A percentile compares a stretch with the other conserved stretches of the same genome.
Evolutionary conservation across 2,797 vertebrate species (phyloP).

Genomic region (Enteromius radiatus): DNA sequence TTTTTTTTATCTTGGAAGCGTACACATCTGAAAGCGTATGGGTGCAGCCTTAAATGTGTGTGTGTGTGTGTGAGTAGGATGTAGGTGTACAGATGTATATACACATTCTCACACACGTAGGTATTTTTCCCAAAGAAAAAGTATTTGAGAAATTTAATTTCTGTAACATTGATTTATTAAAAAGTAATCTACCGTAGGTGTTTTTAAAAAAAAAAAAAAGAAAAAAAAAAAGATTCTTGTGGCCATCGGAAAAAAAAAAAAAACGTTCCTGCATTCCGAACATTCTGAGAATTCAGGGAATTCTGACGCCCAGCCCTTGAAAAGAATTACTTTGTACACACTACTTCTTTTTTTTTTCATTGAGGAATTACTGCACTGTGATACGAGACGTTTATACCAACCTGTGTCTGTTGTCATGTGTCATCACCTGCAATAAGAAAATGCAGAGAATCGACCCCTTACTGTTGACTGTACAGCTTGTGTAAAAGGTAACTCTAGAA

Average conservation of each 20-base stretch:
- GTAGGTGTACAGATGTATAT: conserved; percentile 69
- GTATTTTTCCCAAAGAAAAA: conserved; percentile 78
- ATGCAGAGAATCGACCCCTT: conserved; percentile 53
- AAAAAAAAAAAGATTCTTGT: conserved; percentile 56
- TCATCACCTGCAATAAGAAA: conserved; percentile 62
- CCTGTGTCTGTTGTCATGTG: conserved; percentile 46
- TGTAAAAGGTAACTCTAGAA: conserved; percentile 46
- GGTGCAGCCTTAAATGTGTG: conserved; percentile 64
- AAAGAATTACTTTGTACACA: conserved; percentile 58
- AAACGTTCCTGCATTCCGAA: conserved; percentile 55
- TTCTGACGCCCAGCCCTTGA: conserved; percentile 62
- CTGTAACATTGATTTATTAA: conserved; percentile 63
- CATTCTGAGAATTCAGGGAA: conserved; percentile 60
- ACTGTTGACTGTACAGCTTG: conserved; percentile 57
- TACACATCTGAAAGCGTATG: conserved; percentile 68
- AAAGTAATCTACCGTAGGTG: conserved; percentile 55
- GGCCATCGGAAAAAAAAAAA: conserved; percentile 56
- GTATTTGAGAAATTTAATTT: conserved; percentile 62
- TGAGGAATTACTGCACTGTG: conserved; percentile 74
- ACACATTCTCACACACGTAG: conserved; percentile 66
- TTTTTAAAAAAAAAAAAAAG: conserved; percentile 58
- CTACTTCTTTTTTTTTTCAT: conserved; percentile 54
- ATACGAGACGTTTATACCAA: conserved; percentile 57
- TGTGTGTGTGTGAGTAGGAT: conserved; percentile 57
- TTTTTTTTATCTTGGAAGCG: conserved; percentile 62